These are phyloP conservation scores for Camponotus fellah DNA, from an alignment of 2,888 invertebrate species.

Conservation along the genomic window DNA sequence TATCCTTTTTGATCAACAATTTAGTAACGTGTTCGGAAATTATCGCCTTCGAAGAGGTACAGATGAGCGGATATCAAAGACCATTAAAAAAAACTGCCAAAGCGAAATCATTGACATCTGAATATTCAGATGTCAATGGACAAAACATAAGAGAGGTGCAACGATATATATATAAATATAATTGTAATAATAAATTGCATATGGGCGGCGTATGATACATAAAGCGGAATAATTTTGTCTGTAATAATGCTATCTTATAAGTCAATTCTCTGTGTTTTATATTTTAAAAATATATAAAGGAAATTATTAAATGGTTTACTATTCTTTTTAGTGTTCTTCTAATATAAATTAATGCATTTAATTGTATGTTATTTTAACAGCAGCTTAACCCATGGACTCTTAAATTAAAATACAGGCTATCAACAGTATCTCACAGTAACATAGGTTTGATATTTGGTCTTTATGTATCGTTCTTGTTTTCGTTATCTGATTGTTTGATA, in stretches of 20 bases:
- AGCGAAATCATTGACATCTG: not conserved
- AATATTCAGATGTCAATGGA: not conserved
- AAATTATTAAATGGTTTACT: constrained; percentile 21
- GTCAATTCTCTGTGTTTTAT: constrained; percentile 32
- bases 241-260: constrained; percentile 52
- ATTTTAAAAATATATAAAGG: constrained; percentile 31
- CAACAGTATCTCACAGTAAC: constrained; percentile 84
- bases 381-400: constrained; percentile 84
- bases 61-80: no score
- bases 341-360: constrained; percentile 74
- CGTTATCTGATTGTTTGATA: constrained; percentile 67
- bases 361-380: constrained; percentile 84
- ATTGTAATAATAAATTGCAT: constrained; percentile 24
- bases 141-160: not conserved
- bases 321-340: constrained; percentile 39
- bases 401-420: constrained; percentile 83
- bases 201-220: not conserved
- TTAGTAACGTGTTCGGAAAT: not conserved
- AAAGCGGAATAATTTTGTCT: constrained; percentile 13
- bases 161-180: not conserved
- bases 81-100: not conserved
- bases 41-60: not conserved
- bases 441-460: constrained; percentile 84
- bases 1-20: not conserved
- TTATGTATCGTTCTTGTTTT: constrained; percentile 76